Conservation (phyloP, 2,113 vertebrate genomes). For the Xyrauchen texanus region DNA sequence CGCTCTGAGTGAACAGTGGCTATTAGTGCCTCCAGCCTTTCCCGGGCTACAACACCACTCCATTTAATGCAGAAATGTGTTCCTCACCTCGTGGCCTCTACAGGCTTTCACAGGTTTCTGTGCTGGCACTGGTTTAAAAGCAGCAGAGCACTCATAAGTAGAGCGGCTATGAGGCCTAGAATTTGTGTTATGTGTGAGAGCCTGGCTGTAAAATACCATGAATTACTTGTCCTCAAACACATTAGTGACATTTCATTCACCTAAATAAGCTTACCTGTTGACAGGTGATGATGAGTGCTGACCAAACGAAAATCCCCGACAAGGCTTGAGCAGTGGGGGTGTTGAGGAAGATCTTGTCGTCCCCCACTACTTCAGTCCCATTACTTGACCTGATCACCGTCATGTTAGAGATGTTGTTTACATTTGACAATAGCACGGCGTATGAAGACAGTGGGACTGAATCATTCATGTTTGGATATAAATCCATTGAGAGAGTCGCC, state of each 20-base stretch:
- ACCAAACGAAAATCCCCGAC: conserved; percentile 88
- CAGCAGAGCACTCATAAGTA: conserved; percentile 8
- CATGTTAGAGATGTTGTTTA: conserved; percentile 63
- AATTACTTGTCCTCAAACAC: background rate
- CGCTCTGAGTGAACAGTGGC: background rate
- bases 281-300: conserved; percentile 85
- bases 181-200: background rate
- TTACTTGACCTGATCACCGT: conserved; percentile 74
- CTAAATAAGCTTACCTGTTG: conserved; percentile 82
- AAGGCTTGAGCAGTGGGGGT: conserved; percentile 76
- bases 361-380: conserved; percentile 53
- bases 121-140: background rate
- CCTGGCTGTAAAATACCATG: no score
- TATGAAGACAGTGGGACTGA: conserved; percentile 55
- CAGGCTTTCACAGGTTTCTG: background rate
- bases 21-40: conserved; percentile 5
- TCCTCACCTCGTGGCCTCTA: background rate
- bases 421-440: conserved; percentile 56
- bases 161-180: background rate
- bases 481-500: background rate
- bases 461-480: conserved; percentile 36
- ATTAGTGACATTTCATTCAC: background rate
- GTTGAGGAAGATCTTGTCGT: conserved; percentile 82
- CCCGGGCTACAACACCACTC: background rate
- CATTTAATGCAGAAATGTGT: conserved; percentile 35